Percentiles rank a stretch among this genome's conserved stretches.
Evolutionary conservation across 2,797 vertebrate species (phyloP).

Genomic region (Hydrophis major): DNA sequence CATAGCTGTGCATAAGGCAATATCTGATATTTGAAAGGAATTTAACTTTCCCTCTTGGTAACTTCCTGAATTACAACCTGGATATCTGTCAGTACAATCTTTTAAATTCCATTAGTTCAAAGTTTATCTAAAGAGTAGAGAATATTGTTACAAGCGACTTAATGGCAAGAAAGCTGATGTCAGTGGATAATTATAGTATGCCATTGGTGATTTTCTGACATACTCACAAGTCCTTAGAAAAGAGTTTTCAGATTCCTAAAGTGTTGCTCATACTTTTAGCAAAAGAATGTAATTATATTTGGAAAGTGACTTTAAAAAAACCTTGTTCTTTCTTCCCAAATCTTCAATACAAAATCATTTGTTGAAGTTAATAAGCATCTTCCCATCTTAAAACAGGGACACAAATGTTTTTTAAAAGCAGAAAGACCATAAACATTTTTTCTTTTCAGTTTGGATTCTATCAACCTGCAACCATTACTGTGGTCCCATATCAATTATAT

Average conservation of each 20-base stretch:
- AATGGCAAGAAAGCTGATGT: background rate
- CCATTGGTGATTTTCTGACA: background rate
- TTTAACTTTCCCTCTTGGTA: background rate
- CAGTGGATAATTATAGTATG: background rate
- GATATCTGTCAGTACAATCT: background rate
- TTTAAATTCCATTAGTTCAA: background rate
- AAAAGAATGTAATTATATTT: background rate
- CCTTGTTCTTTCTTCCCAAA: background rate
- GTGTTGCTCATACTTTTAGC: background rate
- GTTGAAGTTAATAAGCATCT: background rate
- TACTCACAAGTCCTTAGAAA: background rate
- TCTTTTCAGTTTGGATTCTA: background rate
- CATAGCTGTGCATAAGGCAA: background rate
- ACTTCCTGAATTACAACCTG: background rate
- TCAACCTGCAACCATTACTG: background rate
- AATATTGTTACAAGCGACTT: background rate
- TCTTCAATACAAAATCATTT: background rate
- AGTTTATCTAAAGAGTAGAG: accelerated
- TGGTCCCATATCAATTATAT: background rate
- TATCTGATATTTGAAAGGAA: background rate
- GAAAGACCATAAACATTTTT: accelerated
- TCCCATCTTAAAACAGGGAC: background rate
- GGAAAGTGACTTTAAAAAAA: background rate
- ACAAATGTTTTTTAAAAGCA: background rate
- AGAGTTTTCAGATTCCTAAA: background rate